These are phyloP conservation scores for Nebria salina DNA, from an alignment of 2,888 invertebrate species.

Conservation along the genomic window DNA sequence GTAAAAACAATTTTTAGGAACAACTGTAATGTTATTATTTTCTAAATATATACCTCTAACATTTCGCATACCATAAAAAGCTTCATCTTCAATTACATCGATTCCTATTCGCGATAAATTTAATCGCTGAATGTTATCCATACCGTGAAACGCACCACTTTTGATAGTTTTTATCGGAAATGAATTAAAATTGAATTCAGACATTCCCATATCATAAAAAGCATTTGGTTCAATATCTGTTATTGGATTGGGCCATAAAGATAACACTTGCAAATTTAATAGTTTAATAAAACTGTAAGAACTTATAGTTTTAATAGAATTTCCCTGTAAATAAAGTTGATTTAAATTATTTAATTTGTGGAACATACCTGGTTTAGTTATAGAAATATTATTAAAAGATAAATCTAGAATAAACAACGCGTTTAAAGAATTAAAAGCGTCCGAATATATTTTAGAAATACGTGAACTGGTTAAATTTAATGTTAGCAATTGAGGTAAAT, in stretches of 20 bases:
- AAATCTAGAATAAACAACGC: conserved; percentile 26
- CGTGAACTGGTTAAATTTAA: conserved; percentile 27
- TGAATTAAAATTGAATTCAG: conserved; percentile 10
- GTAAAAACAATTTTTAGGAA: conserved; percentile 21
- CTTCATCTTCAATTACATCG: conserved; percentile 19
- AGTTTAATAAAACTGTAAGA: conserved; percentile 26
- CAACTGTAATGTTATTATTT: neutral
- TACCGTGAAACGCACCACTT: conserved; percentile 23
- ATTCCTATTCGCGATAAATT: conserved; percentile 11
- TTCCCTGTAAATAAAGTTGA: conserved; percentile 20
- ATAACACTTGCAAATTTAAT: conserved; percentile 11
- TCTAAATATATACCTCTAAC: neutral
- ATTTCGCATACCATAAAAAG: conserved; percentile 19
- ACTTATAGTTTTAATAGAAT: conserved; percentile 21
- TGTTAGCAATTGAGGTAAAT: conserved; percentile 19
- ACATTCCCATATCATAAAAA: conserved; percentile 7
- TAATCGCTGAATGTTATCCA: conserved; percentile 2
- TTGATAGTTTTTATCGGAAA: conserved; percentile 21
- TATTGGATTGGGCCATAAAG: conserved; percentile 21
- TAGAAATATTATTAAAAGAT: conserved; percentile 32
- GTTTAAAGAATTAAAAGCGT: conserved; percentile 6
- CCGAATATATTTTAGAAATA: conserved; percentile 7
- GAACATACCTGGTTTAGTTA: conserved; percentile 21
- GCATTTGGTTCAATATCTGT: conserved; percentile 32
- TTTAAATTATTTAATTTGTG: conserved; percentile 13